Conservation (phyloP, 2,113 vertebrate species). For the Hyla sarda region DNA sequence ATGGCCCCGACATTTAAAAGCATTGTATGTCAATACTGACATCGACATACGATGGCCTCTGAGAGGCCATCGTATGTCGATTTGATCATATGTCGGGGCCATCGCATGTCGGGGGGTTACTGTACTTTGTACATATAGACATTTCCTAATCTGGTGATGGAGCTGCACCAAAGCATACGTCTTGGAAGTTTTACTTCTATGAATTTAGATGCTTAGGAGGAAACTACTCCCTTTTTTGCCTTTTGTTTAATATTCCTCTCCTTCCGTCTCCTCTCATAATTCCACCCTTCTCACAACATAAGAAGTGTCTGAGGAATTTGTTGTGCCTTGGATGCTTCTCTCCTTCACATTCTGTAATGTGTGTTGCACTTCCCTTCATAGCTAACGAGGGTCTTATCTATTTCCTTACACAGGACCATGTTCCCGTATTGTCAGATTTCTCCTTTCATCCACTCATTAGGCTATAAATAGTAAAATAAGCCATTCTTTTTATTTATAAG, state of each 20-base stretch:
- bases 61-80: too few relatives aligned
- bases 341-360: not conserved
- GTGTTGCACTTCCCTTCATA: not conserved
- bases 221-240: slow-evolving; percentile 9
- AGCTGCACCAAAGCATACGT: not conserved
- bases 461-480: not conserved
- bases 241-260: not conserved
- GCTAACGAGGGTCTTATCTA: not conserved
- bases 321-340: not conserved
- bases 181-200: not conserved
- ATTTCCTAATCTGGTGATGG: not conserved
- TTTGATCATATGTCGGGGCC: too few relatives aligned
- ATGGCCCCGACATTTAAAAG: too few relatives aligned
- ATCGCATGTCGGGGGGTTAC: too few relatives aligned
- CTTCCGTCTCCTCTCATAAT: not conserved
- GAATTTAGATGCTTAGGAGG: not conserved
- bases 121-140: too few relatives aligned
- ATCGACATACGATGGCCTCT: too few relatives aligned
- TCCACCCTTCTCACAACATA: not conserved
- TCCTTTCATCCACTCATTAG: not conserved
- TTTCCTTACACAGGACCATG: not conserved
- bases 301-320: not conserved
- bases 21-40: too few relatives aligned
- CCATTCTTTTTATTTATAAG: not conserved
- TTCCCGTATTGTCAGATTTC: not conserved